phyloP scores from a whole-genome alignment of 1,140 invertebrate species.

The Mizuhopecten yessoensis region DNA sequence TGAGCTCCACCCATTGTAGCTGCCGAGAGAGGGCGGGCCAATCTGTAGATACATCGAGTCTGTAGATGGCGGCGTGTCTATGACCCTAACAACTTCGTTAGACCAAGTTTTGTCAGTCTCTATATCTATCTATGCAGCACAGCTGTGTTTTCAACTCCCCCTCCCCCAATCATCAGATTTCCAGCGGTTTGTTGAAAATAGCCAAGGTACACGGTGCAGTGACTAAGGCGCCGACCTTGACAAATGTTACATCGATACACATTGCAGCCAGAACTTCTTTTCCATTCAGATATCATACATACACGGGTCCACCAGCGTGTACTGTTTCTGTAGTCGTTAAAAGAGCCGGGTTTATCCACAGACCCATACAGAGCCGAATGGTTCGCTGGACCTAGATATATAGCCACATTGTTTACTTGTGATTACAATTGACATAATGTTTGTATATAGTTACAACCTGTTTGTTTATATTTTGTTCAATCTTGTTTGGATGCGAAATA shows the following conservation, averaged over 20 bases:
- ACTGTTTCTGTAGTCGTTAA: background rate
- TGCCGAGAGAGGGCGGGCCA: slow-evolving; percentile 7
- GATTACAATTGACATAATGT: too few species aligned
- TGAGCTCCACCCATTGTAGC: background rate
- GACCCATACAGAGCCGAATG: background rate
- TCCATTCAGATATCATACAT: background rate
- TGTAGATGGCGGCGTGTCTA: slow-evolving; percentile 22
- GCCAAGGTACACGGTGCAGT: background rate
- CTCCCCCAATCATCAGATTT: background rate
- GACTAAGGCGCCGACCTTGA: slow-evolving; percentile 22
- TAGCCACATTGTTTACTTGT: too few species aligned
- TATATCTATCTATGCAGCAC: slow-evolving; percentile 17
- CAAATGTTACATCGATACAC: slow-evolving; percentile 1
- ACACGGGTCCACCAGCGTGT: background rate
- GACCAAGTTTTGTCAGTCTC: background rate
- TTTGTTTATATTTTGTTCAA: too few species aligned
- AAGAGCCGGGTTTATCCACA: background rate
- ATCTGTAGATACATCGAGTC: background rate
- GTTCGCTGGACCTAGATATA: too few species aligned
- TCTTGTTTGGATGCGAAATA: too few species aligned
- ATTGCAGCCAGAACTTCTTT: background rate
- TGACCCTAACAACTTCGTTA: slow-evolving; percentile 16
- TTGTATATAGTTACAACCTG: too few species aligned
- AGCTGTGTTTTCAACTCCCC: background rate
- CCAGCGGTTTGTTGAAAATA: background rate